Base-by-base conservation (phyloP, 2,888 invertebrate genomes). In the Abrostola tripartita region DNA sequence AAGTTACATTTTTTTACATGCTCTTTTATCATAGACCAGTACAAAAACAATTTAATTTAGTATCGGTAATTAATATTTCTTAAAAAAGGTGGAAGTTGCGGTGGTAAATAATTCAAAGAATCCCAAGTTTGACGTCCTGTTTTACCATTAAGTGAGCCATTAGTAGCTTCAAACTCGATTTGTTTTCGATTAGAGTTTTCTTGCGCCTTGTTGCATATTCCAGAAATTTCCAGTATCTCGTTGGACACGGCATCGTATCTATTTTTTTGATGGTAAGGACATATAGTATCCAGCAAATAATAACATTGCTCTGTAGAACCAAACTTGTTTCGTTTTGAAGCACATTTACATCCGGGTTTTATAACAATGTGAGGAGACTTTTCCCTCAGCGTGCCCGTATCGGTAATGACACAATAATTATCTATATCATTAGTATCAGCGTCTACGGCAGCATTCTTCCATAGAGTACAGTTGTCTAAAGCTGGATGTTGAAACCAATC, bases 51-150 rank as follows among this genome's bases (percentile, higher is more conserved):
- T 24, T 51, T 9, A 11, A 40, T 7, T 6, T 52, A 41, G 41
- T 65, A 77, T 12, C 57, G 51, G 68, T 80, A 79, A 35, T 24
- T 72, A 11, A 83, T 63, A 66, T 85, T 73, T 68, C 67, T 75
- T 38, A 92, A 79, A 78, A 92, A 92, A 8, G 74, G 59, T 7
- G 92, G 92, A 37, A 92, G 75, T 65, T 92, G 92, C 0, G 87
- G 91, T 2, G 90, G 90, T 52, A 92, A 73, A 69, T 69, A 85
- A 24, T 83, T 78, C 41, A 92, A 76, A 9, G 89, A 86, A 75
- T 90, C 84, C 56, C 53, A 67, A 11, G 38, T 24, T 42, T 41
- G 37, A 47, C 8, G 9, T 4, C 37, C 40, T 12, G 53, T 52
- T 12, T 8, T 9, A 36, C 1, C 24, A n/a, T 50, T 38, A 8